Evolutionary conservation across 2,797 vertebrate genomes (phyloP).

Genomic region (Pangasius sanitwongsei): DNA sequence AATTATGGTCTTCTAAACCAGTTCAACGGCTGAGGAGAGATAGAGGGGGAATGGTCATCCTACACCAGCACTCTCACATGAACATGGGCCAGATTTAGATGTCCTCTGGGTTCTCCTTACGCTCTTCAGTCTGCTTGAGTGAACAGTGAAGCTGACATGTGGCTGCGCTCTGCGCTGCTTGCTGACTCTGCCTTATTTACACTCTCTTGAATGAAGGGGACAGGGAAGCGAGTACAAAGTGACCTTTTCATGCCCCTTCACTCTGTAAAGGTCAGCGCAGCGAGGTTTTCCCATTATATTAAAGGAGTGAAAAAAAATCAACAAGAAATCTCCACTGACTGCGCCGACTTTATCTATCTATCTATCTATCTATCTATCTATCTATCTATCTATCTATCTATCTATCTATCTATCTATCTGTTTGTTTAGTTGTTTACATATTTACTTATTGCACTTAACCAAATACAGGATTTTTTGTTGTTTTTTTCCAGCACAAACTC

Average conservation of each 20-base stretch:
- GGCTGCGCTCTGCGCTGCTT: neutral
- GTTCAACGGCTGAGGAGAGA: neutral
- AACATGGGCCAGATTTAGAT: neutral
- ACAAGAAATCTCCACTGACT: neutral
- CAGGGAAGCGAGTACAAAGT: neutral
- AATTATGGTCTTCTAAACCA: neutral
- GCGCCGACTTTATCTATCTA: neutral
- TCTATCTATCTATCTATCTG: too few species aligned
- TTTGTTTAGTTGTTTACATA: neutral
- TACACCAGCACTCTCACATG: neutral
- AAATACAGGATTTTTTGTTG: too few species aligned
- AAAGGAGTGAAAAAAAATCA: neutral
- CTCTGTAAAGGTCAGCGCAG: constrained; percentile 18
- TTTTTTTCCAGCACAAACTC: too few species aligned
- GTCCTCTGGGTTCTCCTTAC: neutral
- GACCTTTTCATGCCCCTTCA: constrained; percentile 23
- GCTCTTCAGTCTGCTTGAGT: neutral
- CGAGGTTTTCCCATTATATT: neutral
- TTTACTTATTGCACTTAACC: neutral
- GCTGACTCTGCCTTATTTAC: constrained; percentile 26
- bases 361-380: constrained; percentile 1
- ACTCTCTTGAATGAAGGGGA: constrained; percentile 13
- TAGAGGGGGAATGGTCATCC: neutral
- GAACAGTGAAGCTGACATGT: neutral
- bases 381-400: neutral